Percentiles rank a stretch among this genome's conserved stretches.
These are phyloP conservation scores for Herminia tarsipennalis DNA, from an alignment of 2,888 invertebrate genomes.

Conservation along the genomic window DNA sequence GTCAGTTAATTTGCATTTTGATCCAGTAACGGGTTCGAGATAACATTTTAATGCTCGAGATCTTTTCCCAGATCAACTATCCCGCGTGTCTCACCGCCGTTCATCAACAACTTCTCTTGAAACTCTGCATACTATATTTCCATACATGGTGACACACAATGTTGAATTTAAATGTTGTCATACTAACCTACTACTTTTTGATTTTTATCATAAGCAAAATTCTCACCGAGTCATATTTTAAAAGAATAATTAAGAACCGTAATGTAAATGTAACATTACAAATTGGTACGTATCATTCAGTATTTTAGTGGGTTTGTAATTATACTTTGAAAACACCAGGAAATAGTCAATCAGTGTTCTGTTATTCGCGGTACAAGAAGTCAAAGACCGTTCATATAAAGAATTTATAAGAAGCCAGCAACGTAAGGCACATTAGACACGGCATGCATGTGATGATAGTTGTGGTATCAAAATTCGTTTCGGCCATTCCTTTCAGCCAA, in stretches of 20 bases:
- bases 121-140: constrained; percentile 42
- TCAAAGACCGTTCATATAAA: constrained; percentile 68
- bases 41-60: constrained; percentile 63
- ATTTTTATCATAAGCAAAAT: constrained; percentile 43
- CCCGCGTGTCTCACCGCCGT: constrained; percentile 50
- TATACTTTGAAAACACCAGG: constrained; percentile 53
- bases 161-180: constrained; percentile 48
- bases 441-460: constrained; percentile 62
- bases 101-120: constrained; percentile 59
- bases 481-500: constrained; percentile 42
- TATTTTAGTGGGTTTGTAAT: constrained; percentile 51
- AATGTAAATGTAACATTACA: constrained; percentile 48
- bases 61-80: constrained; percentile 59
- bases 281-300: constrained; percentile 54
- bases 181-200: constrained; percentile 50
- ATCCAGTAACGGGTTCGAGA: constrained; percentile 61
- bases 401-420: constrained; percentile 54
- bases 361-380: constrained; percentile 60
- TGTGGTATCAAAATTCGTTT: constrained; percentile 47
- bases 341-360: constrained; percentile 66
- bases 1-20: constrained; percentile 66
- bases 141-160: constrained; percentile 53
- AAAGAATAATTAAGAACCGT: constrained; percentile 49
- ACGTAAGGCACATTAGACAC: constrained; percentile 67
- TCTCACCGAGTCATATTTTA: constrained; percentile 41